Base-by-base conservation (phyloP, 2,797 vertebrate species). In the Ptychobarbus kaznakovi region DNA sequence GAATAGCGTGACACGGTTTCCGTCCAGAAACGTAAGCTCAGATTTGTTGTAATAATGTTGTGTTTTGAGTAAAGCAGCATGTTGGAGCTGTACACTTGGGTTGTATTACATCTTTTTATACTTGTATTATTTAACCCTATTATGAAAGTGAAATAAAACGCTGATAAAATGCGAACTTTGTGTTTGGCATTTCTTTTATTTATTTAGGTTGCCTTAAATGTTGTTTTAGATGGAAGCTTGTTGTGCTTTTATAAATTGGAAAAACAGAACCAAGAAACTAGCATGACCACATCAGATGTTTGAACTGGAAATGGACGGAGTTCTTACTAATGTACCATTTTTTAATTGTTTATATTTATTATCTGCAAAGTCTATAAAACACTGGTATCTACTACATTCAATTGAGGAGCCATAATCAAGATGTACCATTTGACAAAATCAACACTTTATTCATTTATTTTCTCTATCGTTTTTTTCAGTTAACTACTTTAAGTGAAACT, bases 131-230 rank as follows among this genome's bases (percentile, higher is more conserved):
- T 94, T 86, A 91, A 90, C 83, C 40, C 82, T 93, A 91, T 93
- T 89, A 86, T 83, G 90, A 88, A 86, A 88, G 66, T 92, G 40
- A 90, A 96, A 94, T 94, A 89, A 95, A 95, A 88, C 83, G 56
- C 83, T 92, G 51, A 58, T 87, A 84, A 93, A 94, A 92, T 85
- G 84, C 87, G 69, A 51, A 44, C 81, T 22, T 88, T 91, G 92
- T 86, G 63, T 85, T 81, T 87, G 90, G 51, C 86, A 63, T 90
- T 87, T 69, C n/a, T 75, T 58, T 78, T 11, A 7, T 32, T 2
- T 63, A 35, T 15, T 22, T 53, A 7, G 4, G 22, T 46, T 40
- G 25, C 28, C 18, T 61, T 18, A 66, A 46, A 35, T 6, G 28
- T 73, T 15, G 18, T 74, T 61, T 46, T 25, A 74, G 80, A 40